phyloP scores from a whole-genome alignment of 35 echinoderm and acorn worm genomes.

The Apostichopus parvimensis region DNA sequence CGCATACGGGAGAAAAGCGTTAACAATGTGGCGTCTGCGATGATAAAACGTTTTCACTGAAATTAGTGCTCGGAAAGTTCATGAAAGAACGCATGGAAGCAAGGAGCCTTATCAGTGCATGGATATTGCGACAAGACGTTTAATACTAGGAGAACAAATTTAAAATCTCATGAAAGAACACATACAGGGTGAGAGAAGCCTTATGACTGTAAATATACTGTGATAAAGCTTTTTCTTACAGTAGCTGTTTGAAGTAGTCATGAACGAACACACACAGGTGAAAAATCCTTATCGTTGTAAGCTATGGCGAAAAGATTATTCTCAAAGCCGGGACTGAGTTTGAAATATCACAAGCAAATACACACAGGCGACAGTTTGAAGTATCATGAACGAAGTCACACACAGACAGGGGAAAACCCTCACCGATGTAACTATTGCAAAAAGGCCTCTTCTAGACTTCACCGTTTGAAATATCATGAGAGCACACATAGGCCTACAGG shows the following conservation, averaged over 20 bases:
- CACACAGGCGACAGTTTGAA: neutral
- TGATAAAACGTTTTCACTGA: neutral
- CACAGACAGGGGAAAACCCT: neutral
- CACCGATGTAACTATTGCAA: neutral
- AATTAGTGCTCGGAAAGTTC: neutral
- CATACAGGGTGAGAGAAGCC: neutral
- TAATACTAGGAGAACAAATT: neutral
- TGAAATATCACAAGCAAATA: too few relatives aligned
- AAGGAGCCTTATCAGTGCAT: neutral
- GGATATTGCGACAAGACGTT: neutral
- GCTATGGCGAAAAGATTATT: neutral
- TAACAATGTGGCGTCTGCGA: too few relatives aligned
- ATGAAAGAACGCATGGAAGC: neutral
- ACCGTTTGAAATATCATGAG: neutral
- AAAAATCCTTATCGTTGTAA: neutral
- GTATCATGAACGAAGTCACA: neutral
- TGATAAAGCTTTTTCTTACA: neutral
- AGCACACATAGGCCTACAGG: neutral
- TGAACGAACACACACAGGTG: neutral
- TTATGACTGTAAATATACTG: neutral
- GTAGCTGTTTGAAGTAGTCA: neutral
- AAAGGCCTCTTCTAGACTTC: neutral
- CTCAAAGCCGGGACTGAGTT: neutral
- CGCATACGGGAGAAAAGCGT: too few relatives aligned
- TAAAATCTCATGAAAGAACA: neutral